Conservation (phyloP, 2,113 vertebrate species). For the Mesitornis unicolor region DNA sequence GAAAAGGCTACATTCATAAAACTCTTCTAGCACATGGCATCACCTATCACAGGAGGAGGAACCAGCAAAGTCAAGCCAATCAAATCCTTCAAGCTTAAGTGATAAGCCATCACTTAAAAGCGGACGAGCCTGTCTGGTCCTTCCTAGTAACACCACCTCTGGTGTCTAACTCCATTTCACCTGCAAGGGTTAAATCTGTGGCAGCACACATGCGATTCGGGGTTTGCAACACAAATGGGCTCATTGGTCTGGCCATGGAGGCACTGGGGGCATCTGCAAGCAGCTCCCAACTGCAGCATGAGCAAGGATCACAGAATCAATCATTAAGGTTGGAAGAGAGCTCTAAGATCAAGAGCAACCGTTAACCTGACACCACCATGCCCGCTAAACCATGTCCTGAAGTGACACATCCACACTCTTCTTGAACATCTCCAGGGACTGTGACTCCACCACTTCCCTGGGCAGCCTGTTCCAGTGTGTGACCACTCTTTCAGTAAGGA, state of each 20-base stretch:
- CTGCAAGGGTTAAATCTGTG: neutral
- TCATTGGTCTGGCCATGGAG: neutral
- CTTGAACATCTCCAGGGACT: no score
- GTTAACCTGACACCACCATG: no score
- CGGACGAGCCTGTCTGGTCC: neutral
- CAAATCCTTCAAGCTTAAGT: neutral
- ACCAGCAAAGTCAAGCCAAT: neutral
- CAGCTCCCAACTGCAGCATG: neutral
- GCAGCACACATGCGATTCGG: rapidly evolving
- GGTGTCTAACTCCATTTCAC: no score
- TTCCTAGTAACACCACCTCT: rapidly evolving
- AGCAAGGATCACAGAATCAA: no score
- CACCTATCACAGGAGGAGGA: neutral
- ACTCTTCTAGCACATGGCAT: neutral
- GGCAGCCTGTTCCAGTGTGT: no score
- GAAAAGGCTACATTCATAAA: neutral
- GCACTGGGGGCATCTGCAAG: rapidly evolving
- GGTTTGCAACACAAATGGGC: neutral
- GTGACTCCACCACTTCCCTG: no score
- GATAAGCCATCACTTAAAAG: neutral
- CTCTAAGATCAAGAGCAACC: no score
- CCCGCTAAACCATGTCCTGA: no score
- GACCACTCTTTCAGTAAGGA: no score
- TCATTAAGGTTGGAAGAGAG: no score
- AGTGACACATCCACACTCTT: no score